Base-by-base conservation (phyloP, 2,113 vertebrate genomes). In the Cricetomys ansorgei region DNA sequence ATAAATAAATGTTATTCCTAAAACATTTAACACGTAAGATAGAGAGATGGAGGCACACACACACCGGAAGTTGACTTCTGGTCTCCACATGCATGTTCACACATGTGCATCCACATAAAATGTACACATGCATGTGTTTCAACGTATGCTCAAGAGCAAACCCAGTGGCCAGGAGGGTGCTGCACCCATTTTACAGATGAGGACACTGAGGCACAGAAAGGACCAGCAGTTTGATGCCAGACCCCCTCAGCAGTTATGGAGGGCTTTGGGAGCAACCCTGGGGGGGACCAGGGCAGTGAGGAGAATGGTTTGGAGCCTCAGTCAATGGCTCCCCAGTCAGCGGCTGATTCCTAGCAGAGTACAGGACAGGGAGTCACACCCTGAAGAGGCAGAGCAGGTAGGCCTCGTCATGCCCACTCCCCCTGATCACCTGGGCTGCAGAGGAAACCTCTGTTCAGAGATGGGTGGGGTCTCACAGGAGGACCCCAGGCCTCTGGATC, bases 181-280 rank as follows among this genome's bases (percentile, higher is more conserved):
- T n/a, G 19, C 29, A 43, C n/a, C 59, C 40, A 16, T 23, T 59
- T 67, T 16, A 45, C 25, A 59, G 1, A 19, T 2, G 23, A 27
- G 23, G 45, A 55, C 10, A 19, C 72, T 5, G 70, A 91, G 64
- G 77, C n/a, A 31, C 21, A 19, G 45, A 37, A 55, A 64, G 73
- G 25, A 4, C 2, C 43, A 64, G 45, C 62, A 21, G 0, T 77
- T 34, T 70, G 21, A 53, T 48, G 77, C 34, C 15, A 53, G 37
- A 27, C 43, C 37, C 79, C 31, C 7, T 0, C 0, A 9, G 9
- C 23, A 13, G 55, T 50, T 45, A 5, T 12, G 1, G 65, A 69
- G 64, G 50, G 37, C 43, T 69, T 57, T 9, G 48, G 80, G 40
- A n/a, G 16, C 57, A 72, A 2, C 50, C 31, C 55, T 4, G 19